Evolutionary conservation across 2,888 invertebrate species (phyloP).

Genomic region (Diachrysia chrysitis): DNA sequence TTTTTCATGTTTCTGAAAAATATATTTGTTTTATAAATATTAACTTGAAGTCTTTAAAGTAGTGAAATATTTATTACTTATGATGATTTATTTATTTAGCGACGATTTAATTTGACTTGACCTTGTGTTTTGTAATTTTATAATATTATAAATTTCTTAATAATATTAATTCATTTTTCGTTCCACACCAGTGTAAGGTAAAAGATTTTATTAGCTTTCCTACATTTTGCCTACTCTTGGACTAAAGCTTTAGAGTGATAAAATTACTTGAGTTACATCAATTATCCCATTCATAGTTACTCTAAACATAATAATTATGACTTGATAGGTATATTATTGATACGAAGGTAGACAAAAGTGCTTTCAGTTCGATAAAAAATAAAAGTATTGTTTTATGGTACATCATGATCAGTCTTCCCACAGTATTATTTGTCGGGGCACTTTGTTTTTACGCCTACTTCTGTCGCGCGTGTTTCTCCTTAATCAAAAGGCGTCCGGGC

Average conservation of each 20-base stretch:
- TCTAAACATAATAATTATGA: no score
- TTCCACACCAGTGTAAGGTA: no score
- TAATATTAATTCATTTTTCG: no score
- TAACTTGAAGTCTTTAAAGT: not conserved
- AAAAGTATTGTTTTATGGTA: not conserved
- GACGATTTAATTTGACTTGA: not conserved
- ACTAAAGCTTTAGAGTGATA: no score
- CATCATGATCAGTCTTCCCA: constrained; percentile 8
- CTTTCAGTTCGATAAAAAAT: constrained; percentile 1
- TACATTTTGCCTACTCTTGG: no score
- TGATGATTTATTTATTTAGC: not conserved
- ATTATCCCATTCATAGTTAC: no score
- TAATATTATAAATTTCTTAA: no score
- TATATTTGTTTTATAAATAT: not conserved
- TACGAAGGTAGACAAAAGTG: not conserved
- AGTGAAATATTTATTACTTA: constrained; percentile 10
- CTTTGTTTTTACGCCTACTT: constrained; percentile 79
- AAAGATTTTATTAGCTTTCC: no score
- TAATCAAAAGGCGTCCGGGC: constrained; percentile 87
- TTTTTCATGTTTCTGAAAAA: constrained; percentile 49
- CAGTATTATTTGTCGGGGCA: constrained; percentile 64
- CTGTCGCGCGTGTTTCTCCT: constrained; percentile 76
- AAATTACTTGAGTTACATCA: no score
- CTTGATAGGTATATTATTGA: not conserved
- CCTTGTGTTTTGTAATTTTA: not conserved